Conservation (phyloP, 1,140 invertebrate species). For the Leptopilina clavipes region DNA sequence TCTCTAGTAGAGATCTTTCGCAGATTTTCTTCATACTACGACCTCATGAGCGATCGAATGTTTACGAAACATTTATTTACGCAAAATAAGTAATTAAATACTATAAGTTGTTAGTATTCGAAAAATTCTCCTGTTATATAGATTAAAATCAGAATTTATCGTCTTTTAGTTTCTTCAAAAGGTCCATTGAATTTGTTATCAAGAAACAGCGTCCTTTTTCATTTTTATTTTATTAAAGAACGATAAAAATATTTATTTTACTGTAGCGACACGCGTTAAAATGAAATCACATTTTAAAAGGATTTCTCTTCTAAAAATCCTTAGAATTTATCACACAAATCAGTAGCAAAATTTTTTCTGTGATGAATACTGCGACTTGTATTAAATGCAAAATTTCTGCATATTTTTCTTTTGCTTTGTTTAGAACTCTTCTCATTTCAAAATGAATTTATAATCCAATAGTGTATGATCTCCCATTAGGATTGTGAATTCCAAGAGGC, state of each 20-base stretch:
- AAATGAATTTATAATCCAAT: constrained; percentile 75
- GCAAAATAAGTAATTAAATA: not conserved
- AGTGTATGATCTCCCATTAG: constrained; percentile 85
- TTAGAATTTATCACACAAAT: not conserved
- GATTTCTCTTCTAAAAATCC: not conserved
- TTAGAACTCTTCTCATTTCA: not conserved
- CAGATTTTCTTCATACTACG: not conserved
- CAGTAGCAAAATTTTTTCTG: not conserved
- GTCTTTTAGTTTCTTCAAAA: not conserved
- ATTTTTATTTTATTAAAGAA: not conserved
- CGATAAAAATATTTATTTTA: constrained; percentile 27
- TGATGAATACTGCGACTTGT: constrained; percentile 1
- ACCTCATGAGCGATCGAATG: not conserved
- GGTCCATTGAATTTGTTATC: not conserved
- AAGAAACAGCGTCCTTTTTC: not conserved
- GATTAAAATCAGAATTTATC: too few relatives aligned
- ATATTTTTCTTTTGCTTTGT: not conserved
- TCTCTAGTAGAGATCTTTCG: not conserved
- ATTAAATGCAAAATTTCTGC: not conserved
- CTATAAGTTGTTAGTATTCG: not conserved
- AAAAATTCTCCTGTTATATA: not conserved
- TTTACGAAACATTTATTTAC: constrained; percentile 3
- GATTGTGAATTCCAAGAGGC: constrained; percentile 84
- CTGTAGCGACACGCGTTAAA: not conserved
- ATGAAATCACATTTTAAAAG: not conserved